Conservation (phyloP, 2,113 vertebrate genomes). For the Cephalopholis sonnerati region DNA sequence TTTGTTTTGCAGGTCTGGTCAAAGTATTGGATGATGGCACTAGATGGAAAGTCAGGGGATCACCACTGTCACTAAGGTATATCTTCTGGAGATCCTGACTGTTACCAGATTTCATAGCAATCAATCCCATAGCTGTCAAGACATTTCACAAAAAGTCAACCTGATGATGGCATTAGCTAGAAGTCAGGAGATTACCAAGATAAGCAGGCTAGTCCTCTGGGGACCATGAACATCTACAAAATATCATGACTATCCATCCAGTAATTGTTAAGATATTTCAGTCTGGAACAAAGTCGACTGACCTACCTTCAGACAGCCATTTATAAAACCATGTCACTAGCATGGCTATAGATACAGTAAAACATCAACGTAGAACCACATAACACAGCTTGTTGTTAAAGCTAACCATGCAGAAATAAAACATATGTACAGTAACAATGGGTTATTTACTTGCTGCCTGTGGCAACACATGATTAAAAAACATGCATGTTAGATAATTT, state of each 20-base stretch:
- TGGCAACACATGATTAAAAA: neutral
- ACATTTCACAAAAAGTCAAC: neutral
- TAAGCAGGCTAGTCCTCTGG: neutral
- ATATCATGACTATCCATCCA: neutral
- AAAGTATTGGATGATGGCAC: neutral
- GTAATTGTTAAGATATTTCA: neutral
- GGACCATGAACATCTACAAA: neutral
- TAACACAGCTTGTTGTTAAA: neutral
- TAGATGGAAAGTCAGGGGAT: neutral
- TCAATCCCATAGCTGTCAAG: neutral
- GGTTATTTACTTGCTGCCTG: neutral
- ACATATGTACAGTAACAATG: conserved; percentile 17
- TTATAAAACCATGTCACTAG: too few species aligned
- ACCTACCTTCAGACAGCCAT: neutral
- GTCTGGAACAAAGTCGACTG: neutral
- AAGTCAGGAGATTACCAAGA: neutral
- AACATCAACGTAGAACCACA: neutral
- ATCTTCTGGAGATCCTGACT: neutral
- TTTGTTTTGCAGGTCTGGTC: neutral
- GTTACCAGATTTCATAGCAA: neutral
- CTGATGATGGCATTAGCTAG: neutral
- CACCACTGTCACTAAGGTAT: too few species aligned
- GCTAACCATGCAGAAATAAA: conserved; percentile 16
- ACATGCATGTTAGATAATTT: neutral
- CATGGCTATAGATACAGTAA: neutral